Percentiles rank a stretch among this genome's conserved stretches.
phyloP scores from a whole-genome alignment of 2,888 invertebrate genomes.

The Mayetiola destructor region DNA sequence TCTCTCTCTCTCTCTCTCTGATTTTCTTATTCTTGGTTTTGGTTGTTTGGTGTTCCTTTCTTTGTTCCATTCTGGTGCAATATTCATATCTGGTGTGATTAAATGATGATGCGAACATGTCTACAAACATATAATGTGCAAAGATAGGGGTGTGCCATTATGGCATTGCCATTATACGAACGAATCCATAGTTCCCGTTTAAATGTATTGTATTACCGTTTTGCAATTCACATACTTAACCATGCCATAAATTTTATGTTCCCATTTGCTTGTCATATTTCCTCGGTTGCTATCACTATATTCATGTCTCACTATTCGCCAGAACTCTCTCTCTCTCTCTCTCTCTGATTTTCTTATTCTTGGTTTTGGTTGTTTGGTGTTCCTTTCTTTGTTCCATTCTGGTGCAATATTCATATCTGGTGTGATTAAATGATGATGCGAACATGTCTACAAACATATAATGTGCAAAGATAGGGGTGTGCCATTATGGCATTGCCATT shows the following conservation, averaged over 20 bases:
- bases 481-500: no score
- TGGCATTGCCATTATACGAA: no score
- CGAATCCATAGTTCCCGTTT: no score
- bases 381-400: not conserved
- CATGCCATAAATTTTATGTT: constrained; percentile 16
- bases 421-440: no score
- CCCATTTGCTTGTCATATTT: no score
- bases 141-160: no score
- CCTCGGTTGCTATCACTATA: constrained; percentile 1
- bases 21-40: not conserved
- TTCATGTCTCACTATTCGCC: not conserved
- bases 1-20: not conserved
- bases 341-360: not conserved
- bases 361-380: not conserved
- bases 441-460: constrained; percentile 4
- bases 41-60: not conserved
- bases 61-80: not conserved
- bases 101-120: no score
- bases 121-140: no score
- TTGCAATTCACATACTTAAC: constrained; percentile 14
- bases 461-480: no score
- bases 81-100: no score
- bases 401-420: no score
- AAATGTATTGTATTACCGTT: constrained; percentile 8
- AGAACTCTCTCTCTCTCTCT: not conserved